phyloP scores from a whole-genome alignment of 2,797 vertebrate species.

The Gallirallus australis region DNA sequence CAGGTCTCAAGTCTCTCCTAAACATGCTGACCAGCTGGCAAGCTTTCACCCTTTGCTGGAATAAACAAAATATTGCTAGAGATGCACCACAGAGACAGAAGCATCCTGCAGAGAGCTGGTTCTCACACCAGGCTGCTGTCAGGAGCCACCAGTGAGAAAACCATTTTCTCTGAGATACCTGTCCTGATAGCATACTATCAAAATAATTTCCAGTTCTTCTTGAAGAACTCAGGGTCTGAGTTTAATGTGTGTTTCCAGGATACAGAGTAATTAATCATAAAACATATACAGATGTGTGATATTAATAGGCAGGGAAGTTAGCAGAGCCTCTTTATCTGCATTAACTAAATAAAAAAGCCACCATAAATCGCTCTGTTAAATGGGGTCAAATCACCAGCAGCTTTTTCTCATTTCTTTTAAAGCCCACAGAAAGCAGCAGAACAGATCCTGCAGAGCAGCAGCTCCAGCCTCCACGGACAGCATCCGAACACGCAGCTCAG shows the following conservation, averaged over 20 bases:
- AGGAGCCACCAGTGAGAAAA: background rate
- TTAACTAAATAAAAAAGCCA: background rate
- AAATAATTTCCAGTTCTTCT: background rate
- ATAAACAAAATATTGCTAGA: constrained; percentile 19
- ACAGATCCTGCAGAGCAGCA: background rate
- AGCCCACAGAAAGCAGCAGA: background rate
- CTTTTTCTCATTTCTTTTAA: background rate
- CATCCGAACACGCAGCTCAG: background rate
- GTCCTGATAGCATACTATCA: background rate
- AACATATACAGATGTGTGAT: background rate
- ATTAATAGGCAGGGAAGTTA: background rate
- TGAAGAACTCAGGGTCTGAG: background rate
- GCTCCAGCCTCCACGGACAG: background rate
- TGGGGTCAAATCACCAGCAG: background rate
- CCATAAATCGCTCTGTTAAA: background rate
- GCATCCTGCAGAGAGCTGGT: background rate
- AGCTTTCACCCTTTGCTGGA: constrained; percentile 18
- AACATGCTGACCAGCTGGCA: constrained; percentile 74
- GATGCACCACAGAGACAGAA: background rate
- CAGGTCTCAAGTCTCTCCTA: constrained; percentile 51
- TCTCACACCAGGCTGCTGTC: background rate
- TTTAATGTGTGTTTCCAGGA: background rate
- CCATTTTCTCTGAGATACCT: background rate
- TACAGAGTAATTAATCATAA: background rate
- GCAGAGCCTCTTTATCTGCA: background rate